A percentile compares a stretch with the other conserved stretches of the same genome.
Conservation (phyloP, 2,888 invertebrate genomes). For the Xestia sexstrigata region DNA sequence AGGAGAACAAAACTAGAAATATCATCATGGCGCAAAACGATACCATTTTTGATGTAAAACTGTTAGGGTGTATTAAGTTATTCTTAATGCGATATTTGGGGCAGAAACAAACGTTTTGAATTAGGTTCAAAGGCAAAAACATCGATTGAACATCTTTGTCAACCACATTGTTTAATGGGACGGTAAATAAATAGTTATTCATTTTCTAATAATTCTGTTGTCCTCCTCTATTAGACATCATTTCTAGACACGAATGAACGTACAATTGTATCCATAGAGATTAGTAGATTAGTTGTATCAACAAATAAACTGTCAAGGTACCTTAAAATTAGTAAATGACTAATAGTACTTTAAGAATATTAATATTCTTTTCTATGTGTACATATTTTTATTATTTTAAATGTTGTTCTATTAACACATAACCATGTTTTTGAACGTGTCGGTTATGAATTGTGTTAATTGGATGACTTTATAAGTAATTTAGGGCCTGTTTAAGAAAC, state of each 20-base stretch:
- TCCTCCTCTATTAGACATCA: neutral
- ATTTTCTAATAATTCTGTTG: neutral
- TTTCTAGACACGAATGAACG: neutral
- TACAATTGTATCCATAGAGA: neutral
- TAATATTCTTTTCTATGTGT: neutral
- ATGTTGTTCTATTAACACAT: neutral
- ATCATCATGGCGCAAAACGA: neutral
- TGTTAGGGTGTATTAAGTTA: constrained; percentile 43
- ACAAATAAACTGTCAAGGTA: neutral
- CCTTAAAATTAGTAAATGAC: neutral
- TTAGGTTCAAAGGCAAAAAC: constrained; percentile 44
- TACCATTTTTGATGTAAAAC: neutral
- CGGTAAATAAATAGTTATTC: neutral
- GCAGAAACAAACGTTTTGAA: constrained; percentile 37
- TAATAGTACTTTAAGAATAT: neutral
- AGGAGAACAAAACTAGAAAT: neutral
- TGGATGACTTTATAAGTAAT: neutral
- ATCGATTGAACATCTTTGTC: constrained; percentile 53
- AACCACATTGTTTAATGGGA: neutral
- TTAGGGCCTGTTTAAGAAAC: too few relatives aligned
- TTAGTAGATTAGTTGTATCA: neutral
- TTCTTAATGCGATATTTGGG: constrained; percentile 52
- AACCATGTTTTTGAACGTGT: neutral
- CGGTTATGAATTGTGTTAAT: neutral
- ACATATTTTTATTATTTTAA: too few relatives aligned